Evolutionary conservation across 2,888 invertebrate genomes (phyloP).

Genomic region (Dryococelus australis): DNA sequence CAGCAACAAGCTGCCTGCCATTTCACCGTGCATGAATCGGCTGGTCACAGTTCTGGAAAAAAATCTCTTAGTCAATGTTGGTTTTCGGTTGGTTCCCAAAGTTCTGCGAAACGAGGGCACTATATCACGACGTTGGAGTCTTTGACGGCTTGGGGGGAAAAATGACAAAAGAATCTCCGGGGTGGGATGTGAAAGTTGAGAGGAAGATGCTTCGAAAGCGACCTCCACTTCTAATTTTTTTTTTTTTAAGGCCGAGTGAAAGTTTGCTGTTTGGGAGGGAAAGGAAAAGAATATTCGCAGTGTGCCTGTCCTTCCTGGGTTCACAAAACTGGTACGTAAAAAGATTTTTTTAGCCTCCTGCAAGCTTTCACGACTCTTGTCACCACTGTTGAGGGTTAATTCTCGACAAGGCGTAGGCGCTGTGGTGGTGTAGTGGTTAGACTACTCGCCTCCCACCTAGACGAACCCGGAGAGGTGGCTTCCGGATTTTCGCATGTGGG

Average conservation of each 20-base stretch:
- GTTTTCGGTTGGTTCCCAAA: neutral
- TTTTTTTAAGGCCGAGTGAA: neutral
- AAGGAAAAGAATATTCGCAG: neutral
- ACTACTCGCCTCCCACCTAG: too few relatives aligned
- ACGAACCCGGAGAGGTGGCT: too few relatives aligned
- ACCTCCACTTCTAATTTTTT: neutral
- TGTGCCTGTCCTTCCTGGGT: neutral
- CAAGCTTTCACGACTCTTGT: neutral
- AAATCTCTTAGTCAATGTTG: neutral
- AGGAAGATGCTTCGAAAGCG: neutral
- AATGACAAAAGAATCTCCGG: slow-evolving; percentile 8
- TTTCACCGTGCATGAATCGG: neutral
- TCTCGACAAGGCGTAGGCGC: neutral
- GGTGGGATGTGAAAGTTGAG: slow-evolving; percentile 9
- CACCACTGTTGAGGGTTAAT: neutral
- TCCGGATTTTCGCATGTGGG: too few relatives aligned
- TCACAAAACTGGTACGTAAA: neutral
- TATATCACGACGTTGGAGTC: neutral
- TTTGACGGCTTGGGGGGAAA: neutral
- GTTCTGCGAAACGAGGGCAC: neutral
- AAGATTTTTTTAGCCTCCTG: neutral
- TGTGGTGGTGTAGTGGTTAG: too few relatives aligned
- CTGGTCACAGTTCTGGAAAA: neutral
- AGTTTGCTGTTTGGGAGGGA: neutral
- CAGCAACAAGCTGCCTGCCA: neutral